Evolutionary conservation across 2,888 invertebrate genomes (phyloP).

Genomic region (Diachrysia chrysitis): DNA sequence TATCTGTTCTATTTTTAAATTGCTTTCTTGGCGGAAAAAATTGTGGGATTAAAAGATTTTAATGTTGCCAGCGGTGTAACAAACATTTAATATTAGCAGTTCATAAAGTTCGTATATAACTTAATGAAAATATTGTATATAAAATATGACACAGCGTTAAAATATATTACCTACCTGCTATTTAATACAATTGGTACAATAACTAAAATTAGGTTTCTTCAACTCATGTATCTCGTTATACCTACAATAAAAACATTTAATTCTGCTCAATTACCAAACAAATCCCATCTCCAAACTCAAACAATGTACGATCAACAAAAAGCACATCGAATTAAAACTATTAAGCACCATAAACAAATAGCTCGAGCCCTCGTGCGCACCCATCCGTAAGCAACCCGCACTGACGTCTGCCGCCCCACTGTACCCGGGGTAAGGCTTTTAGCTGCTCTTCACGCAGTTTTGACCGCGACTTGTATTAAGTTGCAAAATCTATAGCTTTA

Average conservation of each 20-base stretch:
- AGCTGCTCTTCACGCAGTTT: conserved; percentile 59
- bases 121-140: too few relatives aligned
- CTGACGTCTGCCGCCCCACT: conserved; percentile 53
- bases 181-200: too few relatives aligned
- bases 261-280: neutral
- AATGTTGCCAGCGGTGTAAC: neutral
- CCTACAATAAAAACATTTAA: neutral
- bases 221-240: too few relatives aligned
- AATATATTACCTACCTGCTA: too few relatives aligned
- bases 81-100: too few relatives aligned
- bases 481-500: conserved; percentile 47
- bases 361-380: conserved; percentile 40
- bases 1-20: conserved; percentile 36
- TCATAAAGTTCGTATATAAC: too few relatives aligned
- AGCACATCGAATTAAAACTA: conserved; percentile 50
- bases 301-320: conserved; percentile 25
- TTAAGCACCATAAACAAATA: conserved; percentile 45
- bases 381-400: conserved; percentile 56
- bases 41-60: neutral
- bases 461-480: conserved; percentile 55
- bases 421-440: conserved; percentile 40
- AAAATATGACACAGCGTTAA: too few relatives aligned
- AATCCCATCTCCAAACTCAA: neutral
- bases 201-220: too few relatives aligned
- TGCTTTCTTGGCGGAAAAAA: conserved; percentile 10